Evolutionary conservation across 2,888 invertebrate genomes (phyloP), one percentile per base, ranked within the genome.

Genomic region (Drosophila birchii): DNA sequence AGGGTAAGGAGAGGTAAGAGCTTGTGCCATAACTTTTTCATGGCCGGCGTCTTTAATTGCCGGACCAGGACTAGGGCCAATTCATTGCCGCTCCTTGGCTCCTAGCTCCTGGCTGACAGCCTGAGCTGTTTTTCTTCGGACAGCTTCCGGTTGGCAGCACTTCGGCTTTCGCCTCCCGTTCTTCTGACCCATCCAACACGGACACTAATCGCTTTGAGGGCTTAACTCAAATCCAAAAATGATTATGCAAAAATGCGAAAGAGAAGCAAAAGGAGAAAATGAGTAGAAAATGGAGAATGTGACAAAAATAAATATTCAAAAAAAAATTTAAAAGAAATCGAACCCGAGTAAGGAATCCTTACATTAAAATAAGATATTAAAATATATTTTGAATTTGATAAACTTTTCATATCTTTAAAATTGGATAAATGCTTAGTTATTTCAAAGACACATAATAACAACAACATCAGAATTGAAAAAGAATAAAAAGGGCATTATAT

Each of bases 161-260:
- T 23, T 56, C 34, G 41, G 49, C 55, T 51, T 54, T 26, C 16
- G n/a, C 32, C 18, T 23, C 18, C 12, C 5, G 26, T n/a, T 16
- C 12, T 16, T 18, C 36, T 32, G 18, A 20, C 20, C 47, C 18
- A 34, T 47, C 16, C 32, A 23, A 20, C 6, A 43, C 2, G 20
- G 39, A 51, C 75, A 51, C 54, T 75, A 66, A 73, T 73, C 74
- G 56, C 62, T 45, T 62, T 56, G 73, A 49, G 64, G 53, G 57
- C 57, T 63, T 73, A 58, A 16, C 54, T 47, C 7, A 23, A 58
- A 55, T 74, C 64, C 73, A 58, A 64, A 58, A 58, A 53, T 53
- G 62, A 47, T 70, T 70, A 61, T 73, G 73, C 62, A 56, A 41
- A 73, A 72, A 44, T 44, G 26, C 16, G n/a, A 29, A 26, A 12